Conservation (phyloP, 2,113 vertebrate species). For the Pseudorectes ferrugineus region DNA sequence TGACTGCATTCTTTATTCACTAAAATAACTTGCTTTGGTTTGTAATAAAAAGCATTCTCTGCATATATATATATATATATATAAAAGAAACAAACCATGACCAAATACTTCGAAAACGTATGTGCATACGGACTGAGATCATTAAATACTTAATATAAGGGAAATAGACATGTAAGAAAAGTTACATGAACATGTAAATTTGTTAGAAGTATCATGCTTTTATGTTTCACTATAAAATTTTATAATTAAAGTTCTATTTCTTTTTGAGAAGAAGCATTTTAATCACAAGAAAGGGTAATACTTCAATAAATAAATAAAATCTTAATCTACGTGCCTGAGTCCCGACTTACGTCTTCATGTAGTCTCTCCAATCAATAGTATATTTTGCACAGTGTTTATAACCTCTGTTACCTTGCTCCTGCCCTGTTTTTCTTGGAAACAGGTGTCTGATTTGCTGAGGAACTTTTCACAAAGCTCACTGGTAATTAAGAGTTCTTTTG, state of each 20-base stretch:
- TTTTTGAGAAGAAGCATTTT: slow-evolving; percentile 46
- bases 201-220: slow-evolving; percentile 13
- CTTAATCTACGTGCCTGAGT: slow-evolving; percentile 27
- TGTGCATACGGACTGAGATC: neutral
- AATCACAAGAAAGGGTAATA: slow-evolving; percentile 30
- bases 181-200: slow-evolving; percentile 26
- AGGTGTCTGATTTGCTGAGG: neutral
- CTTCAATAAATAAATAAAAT: slow-evolving; percentile 52
- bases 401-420: neutral
- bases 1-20: neutral
- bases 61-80: neutral
- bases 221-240: slow-evolving; percentile 37
- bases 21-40: neutral
- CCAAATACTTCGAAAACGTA: slow-evolving; percentile 50
- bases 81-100: neutral
- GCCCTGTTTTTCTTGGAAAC: neutral
- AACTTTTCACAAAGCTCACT: neutral
- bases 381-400: neutral
- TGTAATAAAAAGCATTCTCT: slow-evolving; percentile 36
- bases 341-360: neutral
- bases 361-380: neutral
- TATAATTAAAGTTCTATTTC: slow-evolving; percentile 48
- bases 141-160: slow-evolving; percentile 14
- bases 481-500: neutral
- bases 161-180: slow-evolving; percentile 25